phyloP scores from a whole-genome alignment of 2,888 invertebrate genomes.

The Autographa pulchrina region DNA sequence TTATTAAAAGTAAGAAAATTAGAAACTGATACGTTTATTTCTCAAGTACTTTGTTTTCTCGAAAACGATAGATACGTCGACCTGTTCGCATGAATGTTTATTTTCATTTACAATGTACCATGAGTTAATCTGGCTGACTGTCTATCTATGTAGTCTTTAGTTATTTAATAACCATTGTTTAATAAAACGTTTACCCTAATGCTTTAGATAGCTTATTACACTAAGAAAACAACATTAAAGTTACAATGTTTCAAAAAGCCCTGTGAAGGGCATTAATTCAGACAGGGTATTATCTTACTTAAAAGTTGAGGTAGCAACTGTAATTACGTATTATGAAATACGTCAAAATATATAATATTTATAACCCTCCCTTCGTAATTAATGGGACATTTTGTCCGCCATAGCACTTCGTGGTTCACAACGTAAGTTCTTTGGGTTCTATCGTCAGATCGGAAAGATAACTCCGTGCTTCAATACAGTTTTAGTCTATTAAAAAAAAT shows the following conservation, averaged over 20 bases:
- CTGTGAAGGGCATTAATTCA: constrained; percentile 62
- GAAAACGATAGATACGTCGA: too few relatives aligned
- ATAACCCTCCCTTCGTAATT: constrained; percentile 9
- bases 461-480: not conserved
- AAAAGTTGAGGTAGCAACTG: constrained; percentile 60
- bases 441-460: not conserved
- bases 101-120: too few relatives aligned
- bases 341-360: constrained; percentile 46
- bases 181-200: constrained; percentile 27
- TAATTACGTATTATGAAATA: constrained; percentile 55
- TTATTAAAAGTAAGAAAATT: too few relatives aligned
- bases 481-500: not conserved
- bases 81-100: too few relatives aligned
- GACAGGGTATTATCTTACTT: constrained; percentile 61
- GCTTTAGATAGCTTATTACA: constrained; percentile 48
- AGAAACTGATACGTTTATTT: too few relatives aligned
- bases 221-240: constrained; percentile 64
- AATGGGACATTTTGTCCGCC: constrained; percentile 6
- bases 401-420: not conserved
- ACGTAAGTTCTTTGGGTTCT: not conserved
- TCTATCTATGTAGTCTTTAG: not conserved
- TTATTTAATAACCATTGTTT: constrained; percentile 19
- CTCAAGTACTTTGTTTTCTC: too few relatives aligned
- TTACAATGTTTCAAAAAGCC: constrained; percentile 63
- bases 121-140: too few relatives aligned